These are phyloP conservation scores for Hyposmocoma kahamanoa DNA, from an alignment of 1,140 invertebrate genomes.

Conservation along the genomic window DNA sequence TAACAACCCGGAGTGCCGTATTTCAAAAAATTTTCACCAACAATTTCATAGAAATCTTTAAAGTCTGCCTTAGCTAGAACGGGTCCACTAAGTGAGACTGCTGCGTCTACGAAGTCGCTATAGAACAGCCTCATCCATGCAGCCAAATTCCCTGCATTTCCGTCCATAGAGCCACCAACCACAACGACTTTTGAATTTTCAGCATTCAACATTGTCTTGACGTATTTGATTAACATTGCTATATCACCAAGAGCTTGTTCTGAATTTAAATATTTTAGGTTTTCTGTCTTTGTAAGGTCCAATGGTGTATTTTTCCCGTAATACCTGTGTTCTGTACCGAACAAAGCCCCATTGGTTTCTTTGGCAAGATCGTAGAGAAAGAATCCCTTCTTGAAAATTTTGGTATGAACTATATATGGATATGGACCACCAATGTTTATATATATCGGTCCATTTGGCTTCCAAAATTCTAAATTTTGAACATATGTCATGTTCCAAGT, in stretches of 20 bases:
- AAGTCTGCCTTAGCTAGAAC: constrained; percentile 77
- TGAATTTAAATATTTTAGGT: constrained; percentile 77
- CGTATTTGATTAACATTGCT: constrained; percentile 76
- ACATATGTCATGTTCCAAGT: constrained; percentile 16
- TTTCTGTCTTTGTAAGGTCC: constrained; percentile 69
- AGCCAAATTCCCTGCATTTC: constrained; percentile 81
- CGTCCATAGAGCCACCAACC: constrained; percentile 86
- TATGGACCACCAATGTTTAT: constrained; percentile 76
- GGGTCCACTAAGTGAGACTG: constrained; percentile 82
- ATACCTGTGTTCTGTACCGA: constrained; percentile 81
- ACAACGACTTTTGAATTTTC: constrained; percentile 70
- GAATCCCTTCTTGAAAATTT: no score
- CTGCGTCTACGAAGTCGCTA: constrained; percentile 80
- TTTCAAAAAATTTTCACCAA: constrained; percentile 2
- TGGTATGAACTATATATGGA: constrained; percentile 1
- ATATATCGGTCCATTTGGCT: constrained; percentile 73
- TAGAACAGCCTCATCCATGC: constrained; percentile 83
- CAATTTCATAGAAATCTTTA: constrained; percentile 14
- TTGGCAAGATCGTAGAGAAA: constrained; percentile 56
- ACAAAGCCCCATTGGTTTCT: constrained; percentile 11
- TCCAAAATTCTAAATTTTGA: constrained; percentile 3
- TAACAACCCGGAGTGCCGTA: constrained; percentile 5
- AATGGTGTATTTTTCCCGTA: constrained; percentile 84
- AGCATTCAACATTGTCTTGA: constrained; percentile 44
- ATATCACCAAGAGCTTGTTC: constrained; percentile 82